Percentiles rank a stretch among this genome's conserved stretches.
phyloP scores from a whole-genome alignment of 2,797 vertebrate species.

The Arnoldichthys spilopterus region DNA sequence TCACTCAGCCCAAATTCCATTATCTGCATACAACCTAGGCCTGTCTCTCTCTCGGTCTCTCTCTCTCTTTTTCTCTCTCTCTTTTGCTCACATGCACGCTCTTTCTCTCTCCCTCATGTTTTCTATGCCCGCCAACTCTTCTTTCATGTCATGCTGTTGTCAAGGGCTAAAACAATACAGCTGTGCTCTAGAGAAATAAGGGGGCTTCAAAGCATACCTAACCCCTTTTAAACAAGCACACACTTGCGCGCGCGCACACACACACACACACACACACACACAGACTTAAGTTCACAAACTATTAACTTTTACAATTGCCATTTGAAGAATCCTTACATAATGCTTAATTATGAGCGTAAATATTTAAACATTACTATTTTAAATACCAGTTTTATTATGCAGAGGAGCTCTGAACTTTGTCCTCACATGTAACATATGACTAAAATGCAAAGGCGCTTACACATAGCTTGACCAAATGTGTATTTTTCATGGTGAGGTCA shows the following conservation, averaged over 20 bases:
- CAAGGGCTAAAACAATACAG: constrained; percentile 81
- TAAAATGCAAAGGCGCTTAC: constrained; percentile 33
- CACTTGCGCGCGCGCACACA: not conserved
- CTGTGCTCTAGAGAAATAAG: constrained; percentile 68
- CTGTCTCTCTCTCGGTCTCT: too few species aligned
- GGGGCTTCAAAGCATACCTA: constrained; percentile 80
- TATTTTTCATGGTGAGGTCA: constrained; percentile 36
- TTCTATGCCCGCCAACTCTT: constrained; percentile 69
- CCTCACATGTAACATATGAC: constrained; percentile 4
- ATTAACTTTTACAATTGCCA: constrained; percentile 11
- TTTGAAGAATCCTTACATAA: constrained; percentile 9
- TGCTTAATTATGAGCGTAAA: not conserved
- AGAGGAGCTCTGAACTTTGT: not conserved
- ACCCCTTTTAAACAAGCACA: constrained; percentile 53
- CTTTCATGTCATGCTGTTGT: constrained; percentile 76
- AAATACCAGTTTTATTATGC: too few species aligned
- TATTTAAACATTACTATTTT: too few species aligned
- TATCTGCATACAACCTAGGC: not conserved
- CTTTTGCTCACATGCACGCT: not conserved
- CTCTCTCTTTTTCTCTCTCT: not conserved
- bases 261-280: constrained; percentile 22
- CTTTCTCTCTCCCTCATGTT: too few species aligned
- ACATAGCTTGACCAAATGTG: constrained; percentile 43
- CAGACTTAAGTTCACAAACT: constrained; percentile 1
- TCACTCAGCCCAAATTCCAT: not conserved